phyloP scores from a whole-genome alignment of 2,797 vertebrate species.

The Leontocebus nigricollis region DNA sequence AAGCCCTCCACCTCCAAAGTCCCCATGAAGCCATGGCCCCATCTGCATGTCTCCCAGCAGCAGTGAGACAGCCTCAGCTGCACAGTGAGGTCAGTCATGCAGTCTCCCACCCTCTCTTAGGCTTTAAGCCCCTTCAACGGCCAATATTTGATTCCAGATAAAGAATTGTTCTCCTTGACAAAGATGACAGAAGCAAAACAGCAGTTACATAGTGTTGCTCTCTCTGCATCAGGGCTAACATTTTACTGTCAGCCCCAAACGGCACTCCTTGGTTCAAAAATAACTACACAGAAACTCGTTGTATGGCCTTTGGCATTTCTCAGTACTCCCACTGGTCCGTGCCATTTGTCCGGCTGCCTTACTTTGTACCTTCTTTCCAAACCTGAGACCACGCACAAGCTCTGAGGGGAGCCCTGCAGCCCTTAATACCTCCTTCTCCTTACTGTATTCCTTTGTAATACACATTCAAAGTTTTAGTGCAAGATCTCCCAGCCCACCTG shows the following conservation, averaged over 20 bases:
- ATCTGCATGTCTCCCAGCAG: not conserved
- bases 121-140: not conserved
- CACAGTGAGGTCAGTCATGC: not conserved
- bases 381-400: not conserved
- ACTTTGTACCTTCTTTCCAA: not conserved
- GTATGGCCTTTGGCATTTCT: not conserved
- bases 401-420: not conserved
- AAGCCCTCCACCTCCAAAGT: not conserved
- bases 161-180: not conserved
- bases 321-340: not conserved
- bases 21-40: fast-evolving
- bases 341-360: not conserved
- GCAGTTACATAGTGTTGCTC: not conserved
- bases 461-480: not conserved
- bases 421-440: not conserved
- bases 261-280: not conserved
- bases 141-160: not conserved
- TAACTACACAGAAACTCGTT: not conserved
- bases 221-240: not conserved
- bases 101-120: not conserved
- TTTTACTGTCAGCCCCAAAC: not conserved
- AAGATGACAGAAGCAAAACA: not conserved
- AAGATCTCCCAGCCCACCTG: not conserved
- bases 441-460: not conserved
- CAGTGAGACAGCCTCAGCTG: not conserved